phyloP scores from a whole-genome alignment of 2,797 vertebrate species.

The Rhabdophis nuchalis region DNA sequence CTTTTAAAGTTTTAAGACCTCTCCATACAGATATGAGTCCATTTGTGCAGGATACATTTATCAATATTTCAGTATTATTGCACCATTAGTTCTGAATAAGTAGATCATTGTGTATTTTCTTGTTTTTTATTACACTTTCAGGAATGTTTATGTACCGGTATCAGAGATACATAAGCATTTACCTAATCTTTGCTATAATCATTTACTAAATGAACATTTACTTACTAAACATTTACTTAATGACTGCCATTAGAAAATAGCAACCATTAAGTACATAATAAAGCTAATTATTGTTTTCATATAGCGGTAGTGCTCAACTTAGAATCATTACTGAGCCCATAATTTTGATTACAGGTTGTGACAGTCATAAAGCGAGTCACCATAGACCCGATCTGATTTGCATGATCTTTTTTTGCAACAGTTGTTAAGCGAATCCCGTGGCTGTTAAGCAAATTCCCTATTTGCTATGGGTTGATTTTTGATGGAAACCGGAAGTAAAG shows the following conservation, averaged over 20 bases:
- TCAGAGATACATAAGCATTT: background rate
- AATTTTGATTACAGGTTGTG: background rate
- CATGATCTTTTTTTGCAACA: background rate
- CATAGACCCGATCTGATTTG: background rate
- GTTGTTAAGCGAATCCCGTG: background rate
- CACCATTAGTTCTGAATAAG: background rate
- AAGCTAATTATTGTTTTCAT: background rate
- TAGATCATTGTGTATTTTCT: background rate
- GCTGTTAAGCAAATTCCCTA: background rate
- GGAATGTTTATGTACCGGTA: background rate
- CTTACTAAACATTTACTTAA: background rate
- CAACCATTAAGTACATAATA: background rate
- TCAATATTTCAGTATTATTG: background rate
- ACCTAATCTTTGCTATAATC: background rate
- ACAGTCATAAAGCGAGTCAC: background rate
- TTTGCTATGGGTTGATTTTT: background rate
- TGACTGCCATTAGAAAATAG: background rate
- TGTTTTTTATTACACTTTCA: background rate
- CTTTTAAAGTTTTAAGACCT: background rate
- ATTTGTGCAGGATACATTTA: background rate
- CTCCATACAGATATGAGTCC: background rate
- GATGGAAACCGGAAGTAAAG: background rate
- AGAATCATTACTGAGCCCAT: background rate
- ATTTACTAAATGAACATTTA: background rate
- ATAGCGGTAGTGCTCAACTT: background rate